Evolutionary conservation across 2,888 invertebrate species (phyloP).

Genomic region (Alloplasta piceator): DNA sequence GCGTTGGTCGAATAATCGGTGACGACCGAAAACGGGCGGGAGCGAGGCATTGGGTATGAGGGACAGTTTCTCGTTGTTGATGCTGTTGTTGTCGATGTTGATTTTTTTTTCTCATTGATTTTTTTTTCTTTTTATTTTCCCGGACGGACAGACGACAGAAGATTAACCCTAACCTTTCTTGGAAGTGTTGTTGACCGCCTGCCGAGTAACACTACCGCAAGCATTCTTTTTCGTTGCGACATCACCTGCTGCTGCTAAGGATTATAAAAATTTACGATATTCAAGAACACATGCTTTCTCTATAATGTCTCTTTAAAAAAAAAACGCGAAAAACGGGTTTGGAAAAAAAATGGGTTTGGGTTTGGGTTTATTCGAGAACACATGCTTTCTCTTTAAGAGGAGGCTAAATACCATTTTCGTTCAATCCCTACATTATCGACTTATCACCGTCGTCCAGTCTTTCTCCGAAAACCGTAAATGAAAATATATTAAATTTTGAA

Average conservation of each 20-base stretch:
- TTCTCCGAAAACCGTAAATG: too few relatives aligned
- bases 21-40: conserved; percentile 35
- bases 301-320: conserved; percentile 6
- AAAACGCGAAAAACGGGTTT: not conserved
- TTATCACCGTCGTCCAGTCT: too few relatives aligned
- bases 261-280: conserved; percentile 59
- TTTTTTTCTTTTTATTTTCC: conserved; percentile 41
- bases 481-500: too few relatives aligned
- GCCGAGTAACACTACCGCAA: conserved; percentile 64
- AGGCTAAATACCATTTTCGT: too few relatives aligned
- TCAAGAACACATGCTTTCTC: conserved; percentile 52
- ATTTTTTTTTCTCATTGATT: conserved; percentile 10
- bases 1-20: conserved; percentile 47
- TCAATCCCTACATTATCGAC: too few relatives aligned
- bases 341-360: not conserved
- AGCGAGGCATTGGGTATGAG: not conserved
- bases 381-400: too few relatives aligned
- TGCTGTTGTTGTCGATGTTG: not conserved
- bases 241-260: conserved; percentile 60
- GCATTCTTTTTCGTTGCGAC: conserved; percentile 63
- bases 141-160: conserved; percentile 64
- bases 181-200: conserved; percentile 60
- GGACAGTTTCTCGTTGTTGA: conserved; percentile 1
- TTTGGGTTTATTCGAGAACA: too few relatives aligned
- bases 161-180: conserved; percentile 66